Base-by-base conservation (phyloP, 2,113 vertebrate species). In the Sinocyclocheilus maitianheensis region DNA sequence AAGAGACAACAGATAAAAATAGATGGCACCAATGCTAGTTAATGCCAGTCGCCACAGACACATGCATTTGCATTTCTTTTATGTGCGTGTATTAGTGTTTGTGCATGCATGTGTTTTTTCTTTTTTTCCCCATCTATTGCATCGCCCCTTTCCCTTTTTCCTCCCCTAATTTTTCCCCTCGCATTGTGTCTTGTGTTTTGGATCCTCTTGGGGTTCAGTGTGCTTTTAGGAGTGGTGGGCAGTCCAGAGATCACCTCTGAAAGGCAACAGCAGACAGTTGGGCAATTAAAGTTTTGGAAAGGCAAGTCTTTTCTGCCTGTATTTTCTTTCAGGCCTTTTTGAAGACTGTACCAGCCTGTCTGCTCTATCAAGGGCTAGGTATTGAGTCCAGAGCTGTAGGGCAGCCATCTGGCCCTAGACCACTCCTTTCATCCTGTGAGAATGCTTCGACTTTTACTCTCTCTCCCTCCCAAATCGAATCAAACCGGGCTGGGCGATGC, bases 11-110 rank as follows among this genome's bases (percentile, higher is more conserved):
- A 84, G 80, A 86, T 94, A 94, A 91, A 95, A 95, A 94, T 95
- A 95, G 93, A 92, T 90, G 87, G 91, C 91, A 86, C 90, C 92
- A 92, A 92, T 86, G n/a, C 92, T 93, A 90, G 90, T 93, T 94
- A 93, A 94, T 91, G 90, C 91, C 90, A 83, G 90, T 92, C 91
- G 89, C 90, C 91, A 89, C 88, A 94, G 94, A 94, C 93, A 92
- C 91, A 87, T 91, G 65, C 83, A 94, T 95, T 94, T 94, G 93
- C 94, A 94, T 95, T 91, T 94, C 91, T 94, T 94, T 94, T 93
- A 93, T 93, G 90, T 92, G 88, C 55, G 86, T 87, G 88, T 84
- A 48, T 83, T 83, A 51, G 30, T 30, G 24, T 83, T 60, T 78
- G 71, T 77, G 84, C 58, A 18, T 20, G 43, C 43, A 51, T 62